Conservation (phyloP, 2,888 invertebrate genomes). For the Drosophila anceps region DNA sequence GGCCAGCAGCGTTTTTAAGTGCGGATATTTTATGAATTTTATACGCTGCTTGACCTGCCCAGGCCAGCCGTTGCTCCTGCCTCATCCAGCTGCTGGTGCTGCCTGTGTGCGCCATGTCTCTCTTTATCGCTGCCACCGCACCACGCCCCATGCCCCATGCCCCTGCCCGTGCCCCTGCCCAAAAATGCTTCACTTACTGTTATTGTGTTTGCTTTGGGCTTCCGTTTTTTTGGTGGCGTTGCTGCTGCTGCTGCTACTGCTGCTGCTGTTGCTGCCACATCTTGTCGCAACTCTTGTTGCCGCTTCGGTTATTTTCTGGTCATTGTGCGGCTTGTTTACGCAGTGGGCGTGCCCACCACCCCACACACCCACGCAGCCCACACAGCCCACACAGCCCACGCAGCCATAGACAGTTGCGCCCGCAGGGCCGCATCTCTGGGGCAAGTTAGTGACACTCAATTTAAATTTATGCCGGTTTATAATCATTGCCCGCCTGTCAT, state of each 20-base stretch:
- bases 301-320: constrained; percentile 67
- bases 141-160: neutral
- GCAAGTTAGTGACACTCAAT: constrained; percentile 73
- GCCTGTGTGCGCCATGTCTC: constrained; percentile 7
- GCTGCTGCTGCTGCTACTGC: constrained; percentile 22
- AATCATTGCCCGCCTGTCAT: constrained; percentile 67
- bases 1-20: constrained; percentile 67
- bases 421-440: constrained; percentile 42
- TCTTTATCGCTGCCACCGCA: constrained; percentile 20
- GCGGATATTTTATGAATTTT: constrained; percentile 81
- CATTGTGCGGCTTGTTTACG: constrained; percentile 73
- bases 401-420: constrained; percentile 8
- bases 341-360: constrained; percentile 49
- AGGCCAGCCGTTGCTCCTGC: constrained; percentile 1
- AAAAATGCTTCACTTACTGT: constrained; percentile 63
- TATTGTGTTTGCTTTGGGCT: constrained; percentile 71
- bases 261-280: constrained; percentile 42
- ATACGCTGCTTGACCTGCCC: constrained; percentile 75
- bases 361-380: neutral
- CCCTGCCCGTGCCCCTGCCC: neutral
- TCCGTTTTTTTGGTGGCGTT: constrained; percentile 45
- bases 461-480: constrained; percentile 74
- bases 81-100: neutral
- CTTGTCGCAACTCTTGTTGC: constrained; percentile 60
- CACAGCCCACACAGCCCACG: too few relatives aligned